Evolutionary conservation across 2,797 vertebrate genomes (phyloP).

Genomic region (Coluber constrictor): DNA sequence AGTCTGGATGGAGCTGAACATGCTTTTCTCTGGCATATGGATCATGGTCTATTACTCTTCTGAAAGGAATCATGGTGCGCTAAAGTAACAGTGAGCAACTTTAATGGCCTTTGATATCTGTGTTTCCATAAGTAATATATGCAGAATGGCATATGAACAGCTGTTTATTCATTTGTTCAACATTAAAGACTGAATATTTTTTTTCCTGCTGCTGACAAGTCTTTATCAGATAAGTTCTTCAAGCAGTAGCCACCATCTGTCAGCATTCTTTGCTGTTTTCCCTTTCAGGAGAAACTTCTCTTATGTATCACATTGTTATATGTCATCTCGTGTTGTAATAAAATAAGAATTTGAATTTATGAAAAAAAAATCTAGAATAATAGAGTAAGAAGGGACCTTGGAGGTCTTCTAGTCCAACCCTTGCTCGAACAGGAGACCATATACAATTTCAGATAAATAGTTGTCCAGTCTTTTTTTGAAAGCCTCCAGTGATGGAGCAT

Average conservation of each 20-base stretch:
- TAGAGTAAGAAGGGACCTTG: background rate
- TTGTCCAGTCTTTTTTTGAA: background rate
- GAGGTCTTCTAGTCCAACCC: background rate
- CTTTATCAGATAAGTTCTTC: background rate
- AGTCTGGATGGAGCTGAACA: background rate
- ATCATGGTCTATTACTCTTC: background rate
- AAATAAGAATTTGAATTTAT: background rate
- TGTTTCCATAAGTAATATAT: background rate
- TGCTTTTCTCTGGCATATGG: background rate
- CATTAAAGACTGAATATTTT: background rate
- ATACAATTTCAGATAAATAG: background rate
- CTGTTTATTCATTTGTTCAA: background rate
- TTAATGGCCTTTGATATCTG: background rate
- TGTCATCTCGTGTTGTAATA: background rate
- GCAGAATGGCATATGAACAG: background rate
- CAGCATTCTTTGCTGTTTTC: background rate
- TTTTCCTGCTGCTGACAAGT: background rate
- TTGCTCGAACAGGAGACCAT: background rate
- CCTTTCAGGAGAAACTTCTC: background rate
- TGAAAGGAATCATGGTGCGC: background rate
- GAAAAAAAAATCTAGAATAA: no score
- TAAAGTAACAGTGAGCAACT: background rate
- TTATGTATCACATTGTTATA: background rate
- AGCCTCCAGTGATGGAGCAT: background rate
- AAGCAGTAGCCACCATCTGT: background rate